A percentile compares a stretch with the other conserved stretches of the same genome.
These are phyloP conservation scores for Micrastur ruficollis DNA, from an alignment of 2,797 vertebrate genomes.

Conservation along the genomic window DNA sequence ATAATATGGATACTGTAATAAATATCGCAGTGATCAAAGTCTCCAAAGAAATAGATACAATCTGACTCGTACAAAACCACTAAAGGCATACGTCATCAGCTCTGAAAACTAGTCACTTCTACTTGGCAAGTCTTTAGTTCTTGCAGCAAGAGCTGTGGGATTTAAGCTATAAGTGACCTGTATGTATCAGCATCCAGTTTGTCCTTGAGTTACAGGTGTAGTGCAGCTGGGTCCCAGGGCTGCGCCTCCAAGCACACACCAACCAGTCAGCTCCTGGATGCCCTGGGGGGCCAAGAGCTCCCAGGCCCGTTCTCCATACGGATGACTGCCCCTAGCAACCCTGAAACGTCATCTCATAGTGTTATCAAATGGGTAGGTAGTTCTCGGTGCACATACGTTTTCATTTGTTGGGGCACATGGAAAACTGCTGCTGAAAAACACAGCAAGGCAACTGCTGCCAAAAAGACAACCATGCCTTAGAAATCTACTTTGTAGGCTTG, in stretches of 20 bases:
- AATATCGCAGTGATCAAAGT: background rate
- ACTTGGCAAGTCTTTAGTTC: background rate
- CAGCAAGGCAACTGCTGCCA: background rate
- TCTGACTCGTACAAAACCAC: background rate
- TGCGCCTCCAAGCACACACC: too few relatives aligned
- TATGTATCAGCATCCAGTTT: background rate
- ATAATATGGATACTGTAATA: background rate
- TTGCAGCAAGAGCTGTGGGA: background rate
- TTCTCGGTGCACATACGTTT: background rate
- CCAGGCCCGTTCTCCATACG: background rate
- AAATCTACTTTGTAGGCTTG: background rate
- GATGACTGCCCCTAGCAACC: background rate
- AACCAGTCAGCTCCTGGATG: background rate
- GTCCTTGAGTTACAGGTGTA: background rate
- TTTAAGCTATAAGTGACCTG: background rate
- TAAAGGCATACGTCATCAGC: background rate
- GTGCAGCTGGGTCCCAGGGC: background rate
- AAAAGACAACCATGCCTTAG: background rate
- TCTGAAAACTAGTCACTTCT: background rate
- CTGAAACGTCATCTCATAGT: background rate
- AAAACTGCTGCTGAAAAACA: background rate
- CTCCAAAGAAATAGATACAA: background rate
- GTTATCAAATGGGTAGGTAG: background rate
- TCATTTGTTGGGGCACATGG: too few relatives aligned
- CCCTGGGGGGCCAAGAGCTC: background rate